Evolutionary conservation across 1,140 invertebrate genomes (phyloP).

Genomic region (Drosophila trapezifrons): DNA sequence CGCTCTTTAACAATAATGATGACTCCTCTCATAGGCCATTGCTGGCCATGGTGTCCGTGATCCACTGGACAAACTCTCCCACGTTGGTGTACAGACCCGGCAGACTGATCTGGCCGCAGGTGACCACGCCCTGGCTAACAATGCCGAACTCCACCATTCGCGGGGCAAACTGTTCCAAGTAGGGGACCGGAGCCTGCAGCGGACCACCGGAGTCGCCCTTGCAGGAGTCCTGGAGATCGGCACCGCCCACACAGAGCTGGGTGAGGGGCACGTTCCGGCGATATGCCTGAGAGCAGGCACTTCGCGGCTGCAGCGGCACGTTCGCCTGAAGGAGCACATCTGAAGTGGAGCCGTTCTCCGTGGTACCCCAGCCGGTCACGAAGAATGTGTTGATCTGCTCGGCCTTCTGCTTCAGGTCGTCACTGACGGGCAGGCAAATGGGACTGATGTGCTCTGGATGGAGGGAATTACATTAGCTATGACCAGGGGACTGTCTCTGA

Average conservation of each 20-base stretch:
- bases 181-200: slow-evolving; percentile 58
- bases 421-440: slow-evolving; percentile 88
- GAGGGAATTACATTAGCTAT: neutral
- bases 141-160: slow-evolving; percentile 84
- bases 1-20: slow-evolving; percentile 3
- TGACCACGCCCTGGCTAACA: slow-evolving; percentile 85
- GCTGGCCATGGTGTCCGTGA: slow-evolving; percentile 82
- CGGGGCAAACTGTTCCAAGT: slow-evolving; percentile 45
- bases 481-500: too few relatives aligned
- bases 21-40: slow-evolving; percentile 50
- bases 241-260: slow-evolving; percentile 73
- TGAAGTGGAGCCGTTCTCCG: slow-evolving; percentile 66
- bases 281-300: slow-evolving; percentile 47
- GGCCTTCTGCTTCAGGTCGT: slow-evolving; percentile 77
- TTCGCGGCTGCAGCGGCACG: slow-evolving; percentile 50
- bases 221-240: slow-evolving; percentile 86
- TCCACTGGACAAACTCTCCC: slow-evolving; percentile 83
- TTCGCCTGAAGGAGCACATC: slow-evolving; percentile 69
- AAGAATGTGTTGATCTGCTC: slow-evolving; percentile 81
- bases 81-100: slow-evolving; percentile 84
- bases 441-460: slow-evolving; percentile 86
- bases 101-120: slow-evolving; percentile 82
- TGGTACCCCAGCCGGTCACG: slow-evolving; percentile 85
- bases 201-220: slow-evolving; percentile 85
- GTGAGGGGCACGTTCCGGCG: slow-evolving; percentile 38